Percentiles rank a stretch among this genome's conserved stretches.
These are phyloP conservation scores for Tragelaphus scriptus DNA, from an alignment of 2,113 vertebrate genomes.

Conservation along the genomic window DNA sequence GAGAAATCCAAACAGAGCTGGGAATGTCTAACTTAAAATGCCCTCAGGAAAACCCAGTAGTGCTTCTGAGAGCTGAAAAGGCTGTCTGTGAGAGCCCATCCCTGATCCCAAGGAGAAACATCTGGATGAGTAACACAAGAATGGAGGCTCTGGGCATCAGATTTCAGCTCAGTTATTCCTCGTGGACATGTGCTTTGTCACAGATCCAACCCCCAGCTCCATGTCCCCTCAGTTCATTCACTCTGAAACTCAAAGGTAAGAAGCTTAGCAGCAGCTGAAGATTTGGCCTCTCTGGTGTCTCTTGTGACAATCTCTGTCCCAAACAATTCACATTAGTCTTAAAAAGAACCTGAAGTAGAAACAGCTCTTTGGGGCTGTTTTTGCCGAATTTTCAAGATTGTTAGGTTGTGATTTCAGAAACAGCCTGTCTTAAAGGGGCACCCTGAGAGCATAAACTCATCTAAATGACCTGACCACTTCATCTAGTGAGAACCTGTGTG, in stretches of 20 bases:
- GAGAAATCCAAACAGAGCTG: not conserved
- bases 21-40: not conserved
- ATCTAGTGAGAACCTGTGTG: not conserved
- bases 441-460: not conserved
- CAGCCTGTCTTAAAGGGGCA: not conserved
- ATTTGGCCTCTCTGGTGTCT: not conserved
- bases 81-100: not conserved
- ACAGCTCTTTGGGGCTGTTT: not conserved
- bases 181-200: too few relatives aligned
- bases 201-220: not conserved
- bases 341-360: not conserved
- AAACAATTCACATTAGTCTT: not conserved
- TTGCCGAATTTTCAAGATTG: not conserved
- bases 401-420: not conserved
- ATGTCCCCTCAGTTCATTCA: not conserved
- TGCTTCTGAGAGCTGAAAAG: not conserved
- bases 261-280: too few relatives aligned
- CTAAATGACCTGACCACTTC: not conserved
- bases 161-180: not conserved
- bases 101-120: not conserved
- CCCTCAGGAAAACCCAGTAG: not conserved
- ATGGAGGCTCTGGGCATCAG: not conserved
- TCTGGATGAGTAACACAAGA: not conserved
- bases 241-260: not conserved
- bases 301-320: not conserved